Conservation (phyloP, 2,797 vertebrate genomes). For the Lagorchestes hirsutus region DNA sequence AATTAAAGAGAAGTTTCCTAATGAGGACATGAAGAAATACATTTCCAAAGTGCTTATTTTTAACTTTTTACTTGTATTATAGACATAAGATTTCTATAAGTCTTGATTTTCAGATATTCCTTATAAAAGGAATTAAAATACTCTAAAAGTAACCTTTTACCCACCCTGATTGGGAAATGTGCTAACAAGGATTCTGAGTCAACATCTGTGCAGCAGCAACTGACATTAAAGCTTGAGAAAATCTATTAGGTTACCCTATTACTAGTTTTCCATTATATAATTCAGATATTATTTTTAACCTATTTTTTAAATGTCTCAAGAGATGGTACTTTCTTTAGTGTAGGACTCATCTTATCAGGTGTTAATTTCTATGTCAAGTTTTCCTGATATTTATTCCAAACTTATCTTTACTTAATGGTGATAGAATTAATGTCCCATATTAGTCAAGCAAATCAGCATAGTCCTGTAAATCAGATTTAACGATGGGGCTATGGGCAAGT, state of each 20-base stretch:
- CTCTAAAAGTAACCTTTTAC: conserved; percentile 68
- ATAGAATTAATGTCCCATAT: background rate
- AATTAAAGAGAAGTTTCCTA: conserved; percentile 86
- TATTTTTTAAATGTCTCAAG: conserved; percentile 36
- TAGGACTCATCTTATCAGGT: background rate
- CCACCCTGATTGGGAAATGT: conserved; percentile 59
- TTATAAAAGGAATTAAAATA: conserved; percentile 64
- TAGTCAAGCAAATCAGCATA: conserved; percentile 36
- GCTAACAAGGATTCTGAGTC: conserved; percentile 38
- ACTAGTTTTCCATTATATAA: conserved; percentile 16
- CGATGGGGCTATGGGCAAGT: background rate
- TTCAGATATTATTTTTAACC: conserved; percentile 27
- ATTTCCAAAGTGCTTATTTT: conserved; percentile 79
- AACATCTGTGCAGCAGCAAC: conserved; percentile 32
- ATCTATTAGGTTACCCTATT: background rate
- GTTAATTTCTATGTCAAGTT: conserved; percentile 26
- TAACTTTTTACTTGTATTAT: conserved; percentile 73
- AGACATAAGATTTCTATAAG: conserved; percentile 72
- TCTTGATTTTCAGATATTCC: conserved; percentile 59
- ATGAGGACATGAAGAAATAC: conserved; percentile 84
- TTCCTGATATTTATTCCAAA: conserved; percentile 34
- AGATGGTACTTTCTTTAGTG: conserved; percentile 37
- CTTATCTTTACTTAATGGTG: conserved; percentile 8
- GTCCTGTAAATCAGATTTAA: background rate
- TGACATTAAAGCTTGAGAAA: conserved; percentile 44